These are phyloP conservation scores for Ochropacha duplaris DNA, from an alignment of 2,888 invertebrate species.

Conservation along the genomic window DNA sequence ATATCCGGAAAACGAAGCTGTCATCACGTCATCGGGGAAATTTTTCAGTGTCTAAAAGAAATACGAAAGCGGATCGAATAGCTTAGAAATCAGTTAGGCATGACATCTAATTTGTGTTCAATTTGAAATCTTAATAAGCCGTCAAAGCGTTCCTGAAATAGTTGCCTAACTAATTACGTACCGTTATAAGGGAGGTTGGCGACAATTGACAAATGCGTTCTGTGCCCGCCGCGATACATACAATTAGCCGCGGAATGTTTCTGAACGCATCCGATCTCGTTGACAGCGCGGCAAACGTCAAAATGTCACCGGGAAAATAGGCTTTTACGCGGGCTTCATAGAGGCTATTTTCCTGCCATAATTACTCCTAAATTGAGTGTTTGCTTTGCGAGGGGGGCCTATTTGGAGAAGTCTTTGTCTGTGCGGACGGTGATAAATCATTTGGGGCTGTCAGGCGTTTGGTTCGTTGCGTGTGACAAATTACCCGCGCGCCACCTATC, in stretches of 20 bases:
- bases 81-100: constrained; percentile 71
- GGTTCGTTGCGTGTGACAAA: constrained; percentile 73
- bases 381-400: constrained; percentile 67
- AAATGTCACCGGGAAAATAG: constrained; percentile 63
- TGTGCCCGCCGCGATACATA: constrained; percentile 68
- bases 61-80: constrained; percentile 43
- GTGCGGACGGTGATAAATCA: constrained; percentile 71
- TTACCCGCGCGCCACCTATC: constrained; percentile 64
- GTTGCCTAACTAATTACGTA: constrained; percentile 72
- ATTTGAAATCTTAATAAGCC: constrained; percentile 82
- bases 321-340: constrained; percentile 55
- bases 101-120: constrained; percentile 81
- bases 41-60: constrained; percentile 58
- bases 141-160: constrained; percentile 80
- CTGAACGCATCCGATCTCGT: constrained; percentile 57
- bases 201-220: constrained; percentile 81
- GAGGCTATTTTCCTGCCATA: constrained; percentile 59
- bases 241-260: constrained; percentile 77
- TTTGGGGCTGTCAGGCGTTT: constrained; percentile 65
- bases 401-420: constrained; percentile 75
- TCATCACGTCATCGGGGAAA: constrained; percentile 58
- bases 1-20: constrained; percentile 76
- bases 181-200: constrained; percentile 56
- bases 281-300: constrained; percentile 56
- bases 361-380: constrained; percentile 71